phyloP scores from a whole-genome alignment of 2,113 vertebrate species.

The Piaya cayana region DNA sequence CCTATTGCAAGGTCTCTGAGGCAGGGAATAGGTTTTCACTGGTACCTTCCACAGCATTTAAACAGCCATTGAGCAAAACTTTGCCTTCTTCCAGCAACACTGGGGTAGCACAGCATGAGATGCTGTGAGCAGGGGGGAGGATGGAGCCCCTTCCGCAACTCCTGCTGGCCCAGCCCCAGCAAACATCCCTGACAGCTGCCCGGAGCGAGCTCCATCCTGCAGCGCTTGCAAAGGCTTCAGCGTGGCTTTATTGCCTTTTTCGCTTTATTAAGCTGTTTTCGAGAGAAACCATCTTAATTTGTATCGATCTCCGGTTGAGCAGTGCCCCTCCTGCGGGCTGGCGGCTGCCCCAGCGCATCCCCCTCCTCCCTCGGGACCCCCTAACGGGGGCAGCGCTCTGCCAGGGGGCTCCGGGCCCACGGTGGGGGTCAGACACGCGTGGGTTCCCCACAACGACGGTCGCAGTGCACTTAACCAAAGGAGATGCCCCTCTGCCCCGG shows the following conservation, averaged over 20 bases:
- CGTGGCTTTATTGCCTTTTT: neutral
- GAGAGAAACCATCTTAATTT: neutral
- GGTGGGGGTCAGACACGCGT: neutral
- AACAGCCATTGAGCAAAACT: neutral
- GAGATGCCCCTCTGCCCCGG: neutral
- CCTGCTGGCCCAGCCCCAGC: neutral
- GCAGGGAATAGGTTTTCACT: neutral
- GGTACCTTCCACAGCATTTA: fast-evolving
- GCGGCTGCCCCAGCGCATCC: fast-evolving
- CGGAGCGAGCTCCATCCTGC: neutral
- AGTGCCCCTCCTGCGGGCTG: neutral
- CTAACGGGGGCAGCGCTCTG: neutral
- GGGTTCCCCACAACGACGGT: neutral
- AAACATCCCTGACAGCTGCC: neutral
- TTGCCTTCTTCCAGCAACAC: fast-evolving
- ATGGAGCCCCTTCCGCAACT: neutral
- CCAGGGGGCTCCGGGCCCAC: neutral
- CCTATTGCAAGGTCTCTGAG: neutral
- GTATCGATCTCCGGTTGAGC: neutral
- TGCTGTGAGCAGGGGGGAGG: neutral
- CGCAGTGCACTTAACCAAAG: too few relatives aligned
- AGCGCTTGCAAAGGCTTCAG: neutral
- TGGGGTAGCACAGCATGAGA: fast-evolving
- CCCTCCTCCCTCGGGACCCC: neutral
- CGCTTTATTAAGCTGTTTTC: neutral